Evolutionary conservation across 64 coral and sea anemone species (phyloP), one percentile per base, ranked within the genome.

Genomic region (Cladopsammia gracilis): DNA sequence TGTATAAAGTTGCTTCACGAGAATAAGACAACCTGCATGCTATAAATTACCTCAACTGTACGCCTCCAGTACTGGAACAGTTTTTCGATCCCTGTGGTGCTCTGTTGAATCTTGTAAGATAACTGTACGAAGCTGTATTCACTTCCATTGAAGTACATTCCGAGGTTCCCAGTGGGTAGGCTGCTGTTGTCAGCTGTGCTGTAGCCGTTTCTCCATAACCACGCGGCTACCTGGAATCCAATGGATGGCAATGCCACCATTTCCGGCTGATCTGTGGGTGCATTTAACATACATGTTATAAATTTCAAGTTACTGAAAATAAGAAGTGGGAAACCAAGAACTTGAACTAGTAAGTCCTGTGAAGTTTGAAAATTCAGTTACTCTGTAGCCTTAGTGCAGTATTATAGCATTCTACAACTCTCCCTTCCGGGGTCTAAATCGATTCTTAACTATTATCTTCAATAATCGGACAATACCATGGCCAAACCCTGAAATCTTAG

Each of bases 121-220:
- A 82, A 71, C 47, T 79, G 5, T 14, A 54, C 66, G 59, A 90
- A 90, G 42, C 76, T 67, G 66, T 90, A 90, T 82, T 82, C 77
- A 52, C 64, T 78, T 22, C 76, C 64, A 25, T 51, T 82, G 48
- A 58, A 49, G 34, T 69, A 70, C 5, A 18, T 48, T 23, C 42
- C 54, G 13, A 90, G 43, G 18, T 62, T 47, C 16, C 62, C 62
- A 19, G 76, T 90, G 49, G 62, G 61, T 7, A 26, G 48, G 45
- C 74, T 77, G 42, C 56, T 79, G 22, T 61, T 82, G 18, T 57
- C 53, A 48, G 62, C 15, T 25, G 48, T 69, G 6, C 62, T n/a
- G 48, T 90, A 90, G 1, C 88, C 88, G n/a, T 68, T 79, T 20
- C 11, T 79, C 88, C 76, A 90, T 14, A 90, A 9, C 88, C 88